A percentile compares a stretch with the other conserved stretches of the same genome.
Conservation (phyloP, 2,797 vertebrate genomes). For the Aphelocoma californica region DNA sequence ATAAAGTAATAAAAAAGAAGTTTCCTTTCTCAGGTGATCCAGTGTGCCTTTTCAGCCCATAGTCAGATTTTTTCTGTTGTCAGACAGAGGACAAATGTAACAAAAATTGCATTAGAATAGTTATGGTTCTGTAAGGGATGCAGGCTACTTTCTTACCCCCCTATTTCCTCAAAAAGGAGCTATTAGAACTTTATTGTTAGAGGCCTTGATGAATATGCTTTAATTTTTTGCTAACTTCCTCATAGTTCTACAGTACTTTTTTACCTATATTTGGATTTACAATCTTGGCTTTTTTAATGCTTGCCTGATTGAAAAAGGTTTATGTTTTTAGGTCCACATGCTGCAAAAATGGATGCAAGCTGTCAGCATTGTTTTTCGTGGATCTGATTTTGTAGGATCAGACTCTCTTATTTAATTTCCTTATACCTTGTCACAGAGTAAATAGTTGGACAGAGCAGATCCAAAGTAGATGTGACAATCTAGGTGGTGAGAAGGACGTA, state of each 20-base stretch:
- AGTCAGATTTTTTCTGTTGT: background rate
- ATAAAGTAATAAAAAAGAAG: background rate
- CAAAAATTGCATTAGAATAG: background rate
- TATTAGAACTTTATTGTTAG: conserved; percentile 12
- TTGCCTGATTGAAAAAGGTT: background rate
- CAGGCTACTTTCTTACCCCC: background rate
- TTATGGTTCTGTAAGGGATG: background rate
- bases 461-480: background rate
- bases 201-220: background rate
- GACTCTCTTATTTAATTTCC: background rate
- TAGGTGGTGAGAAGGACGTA: background rate
- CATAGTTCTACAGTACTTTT: background rate
- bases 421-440: background rate
- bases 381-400: background rate
- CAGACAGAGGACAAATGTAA: background rate
- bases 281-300: background rate
- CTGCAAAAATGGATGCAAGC: background rate
- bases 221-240: background rate
- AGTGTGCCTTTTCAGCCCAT: background rate
- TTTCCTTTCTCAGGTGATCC: background rate
- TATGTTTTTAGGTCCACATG: background rate
- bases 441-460: background rate
- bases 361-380: background rate
- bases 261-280: background rate
- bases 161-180: conserved; percentile 14